Conservation (phyloP, 1,140 invertebrate genomes). For the Brachystomella parvula region DNA sequence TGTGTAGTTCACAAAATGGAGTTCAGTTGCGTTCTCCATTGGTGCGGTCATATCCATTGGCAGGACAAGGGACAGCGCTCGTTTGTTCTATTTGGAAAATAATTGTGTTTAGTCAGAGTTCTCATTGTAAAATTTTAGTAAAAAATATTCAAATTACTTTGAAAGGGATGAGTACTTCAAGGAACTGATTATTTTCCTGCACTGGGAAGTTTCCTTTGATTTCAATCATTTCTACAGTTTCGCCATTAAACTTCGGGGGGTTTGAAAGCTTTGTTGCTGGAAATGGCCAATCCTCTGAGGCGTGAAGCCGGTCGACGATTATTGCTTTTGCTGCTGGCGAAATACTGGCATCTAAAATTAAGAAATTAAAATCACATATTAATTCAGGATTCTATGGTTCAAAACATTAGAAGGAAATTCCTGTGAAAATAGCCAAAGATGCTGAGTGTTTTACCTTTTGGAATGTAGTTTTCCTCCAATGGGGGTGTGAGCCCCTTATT, state of each 20-base stretch:
- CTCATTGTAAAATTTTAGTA: background rate
- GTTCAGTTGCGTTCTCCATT: constrained; percentile 1
- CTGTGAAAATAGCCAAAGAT: too few relatives aligned
- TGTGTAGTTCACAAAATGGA: background rate
- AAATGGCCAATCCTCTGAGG: background rate
- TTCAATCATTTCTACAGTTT: constrained; percentile 17
- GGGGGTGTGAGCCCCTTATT: background rate
- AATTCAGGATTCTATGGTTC: too few relatives aligned
- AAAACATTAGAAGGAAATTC: too few relatives aligned
- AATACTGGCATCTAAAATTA: constrained; percentile 4
- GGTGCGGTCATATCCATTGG: constrained; percentile 13
- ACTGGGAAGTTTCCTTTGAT: constrained; percentile 13
- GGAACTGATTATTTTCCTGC: constrained; percentile 12
- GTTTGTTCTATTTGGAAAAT: constrained; percentile 9
- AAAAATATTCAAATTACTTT: constrained; percentile 15
- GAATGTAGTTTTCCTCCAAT: constrained; percentile 17
- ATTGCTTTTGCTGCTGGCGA: constrained; percentile 8
- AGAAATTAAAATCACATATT: background rate
- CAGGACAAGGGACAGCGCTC: constrained; percentile 15
- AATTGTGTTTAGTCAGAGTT: background rate
- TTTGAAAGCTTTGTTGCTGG: constrained; percentile 10
- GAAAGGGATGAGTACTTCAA: constrained; percentile 18
- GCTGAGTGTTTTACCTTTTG: too few relatives aligned
- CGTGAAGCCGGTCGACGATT: constrained; percentile 4
- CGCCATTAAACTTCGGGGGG: constrained; percentile 2